Conservation (phyloP, 2,888 invertebrate genomes). For the Leptinotarsa peninsularis region DNA sequence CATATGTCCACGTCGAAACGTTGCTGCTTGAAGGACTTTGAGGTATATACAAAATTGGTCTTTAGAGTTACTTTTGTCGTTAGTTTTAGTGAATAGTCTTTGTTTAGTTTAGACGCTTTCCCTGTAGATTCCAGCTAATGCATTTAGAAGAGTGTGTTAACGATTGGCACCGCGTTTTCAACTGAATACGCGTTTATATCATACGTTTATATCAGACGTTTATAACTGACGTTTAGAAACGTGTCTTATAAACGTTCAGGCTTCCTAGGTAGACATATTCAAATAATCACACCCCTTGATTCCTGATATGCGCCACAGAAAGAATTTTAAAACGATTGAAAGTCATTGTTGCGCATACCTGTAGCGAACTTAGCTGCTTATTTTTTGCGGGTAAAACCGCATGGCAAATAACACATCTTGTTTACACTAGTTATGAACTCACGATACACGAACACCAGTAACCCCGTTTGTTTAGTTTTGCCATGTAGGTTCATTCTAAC, state of each 20-base stretch:
- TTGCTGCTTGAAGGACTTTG: conserved; percentile 84
- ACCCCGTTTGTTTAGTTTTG: conserved; percentile 43
- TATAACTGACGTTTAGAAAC: conserved; percentile 28
- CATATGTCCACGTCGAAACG: conserved; percentile 72
- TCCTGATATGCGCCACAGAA: background rate
- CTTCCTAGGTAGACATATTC: conserved; percentile 39
- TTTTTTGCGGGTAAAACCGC: conserved; percentile 60
- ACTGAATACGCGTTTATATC: conserved; percentile 32
- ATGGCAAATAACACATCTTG: conserved; percentile 60
- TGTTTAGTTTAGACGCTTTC: conserved; percentile 67
- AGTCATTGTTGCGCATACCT: conserved; percentile 47
- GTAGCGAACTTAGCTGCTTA: conserved; percentile 53
- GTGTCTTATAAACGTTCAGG: conserved; percentile 40
- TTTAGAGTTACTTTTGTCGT: conserved; percentile 63
- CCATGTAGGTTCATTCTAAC: conserved; percentile 62
- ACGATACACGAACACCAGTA: conserved; percentile 54
- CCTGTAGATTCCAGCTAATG: conserved; percentile 62
- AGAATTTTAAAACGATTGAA: conserved; percentile 31
- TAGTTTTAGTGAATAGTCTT: conserved; percentile 64
- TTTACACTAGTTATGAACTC: conserved; percentile 53
- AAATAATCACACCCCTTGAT: conserved; percentile 11
- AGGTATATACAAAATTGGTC: conserved; percentile 74
- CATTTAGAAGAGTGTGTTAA: conserved; percentile 43
- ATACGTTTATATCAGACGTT: conserved; percentile 30
- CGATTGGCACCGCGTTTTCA: conserved; percentile 37